A percentile compares a stretch with the other conserved stretches of the same genome.
Conservation (phyloP, 2,113 vertebrate species). For the Xenopus laevis region DNA sequence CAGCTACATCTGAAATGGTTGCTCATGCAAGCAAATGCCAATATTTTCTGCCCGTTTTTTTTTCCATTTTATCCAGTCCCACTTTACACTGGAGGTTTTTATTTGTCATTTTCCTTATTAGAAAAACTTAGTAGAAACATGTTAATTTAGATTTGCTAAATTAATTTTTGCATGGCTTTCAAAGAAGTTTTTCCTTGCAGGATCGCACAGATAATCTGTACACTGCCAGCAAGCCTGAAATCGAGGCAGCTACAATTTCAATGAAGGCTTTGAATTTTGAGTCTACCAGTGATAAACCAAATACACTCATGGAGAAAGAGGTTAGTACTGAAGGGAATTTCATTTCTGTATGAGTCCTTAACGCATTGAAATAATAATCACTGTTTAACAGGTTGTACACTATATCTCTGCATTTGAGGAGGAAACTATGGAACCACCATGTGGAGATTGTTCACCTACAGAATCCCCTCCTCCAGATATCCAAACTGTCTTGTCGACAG, state of each 20-base stretch:
- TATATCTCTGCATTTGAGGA: conserved; percentile 89
- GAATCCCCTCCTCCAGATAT: conserved; percentile 46
- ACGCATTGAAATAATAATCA: no score
- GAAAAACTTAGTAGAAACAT: no score
- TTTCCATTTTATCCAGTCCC: no score
- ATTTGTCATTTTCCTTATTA: no score
- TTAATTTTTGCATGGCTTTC: no score
- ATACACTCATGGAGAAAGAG: neutral
- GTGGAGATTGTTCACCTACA: conserved; percentile 47
- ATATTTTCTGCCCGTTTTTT: no score
- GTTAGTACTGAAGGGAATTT: neutral
- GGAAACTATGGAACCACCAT: conserved; percentile 64
- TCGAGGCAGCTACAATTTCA: neutral
- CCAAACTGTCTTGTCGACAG: conserved; percentile 49
- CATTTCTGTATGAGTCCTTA: neutral
- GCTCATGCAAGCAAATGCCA: no score
- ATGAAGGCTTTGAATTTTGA: conserved; percentile 18
- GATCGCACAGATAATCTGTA: conserved; percentile 8
- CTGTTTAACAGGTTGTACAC: conserved; percentile 60
- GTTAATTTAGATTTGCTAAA: no score
- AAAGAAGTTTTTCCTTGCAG: neutral
- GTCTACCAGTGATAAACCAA: neutral
- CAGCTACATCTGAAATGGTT: no score
- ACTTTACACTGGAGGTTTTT: no score
- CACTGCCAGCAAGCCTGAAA: neutral